These are phyloP conservation scores for Philhelius pedissequus DNA, from an alignment of 2,888 invertebrate genomes.

Conservation along the genomic window DNA sequence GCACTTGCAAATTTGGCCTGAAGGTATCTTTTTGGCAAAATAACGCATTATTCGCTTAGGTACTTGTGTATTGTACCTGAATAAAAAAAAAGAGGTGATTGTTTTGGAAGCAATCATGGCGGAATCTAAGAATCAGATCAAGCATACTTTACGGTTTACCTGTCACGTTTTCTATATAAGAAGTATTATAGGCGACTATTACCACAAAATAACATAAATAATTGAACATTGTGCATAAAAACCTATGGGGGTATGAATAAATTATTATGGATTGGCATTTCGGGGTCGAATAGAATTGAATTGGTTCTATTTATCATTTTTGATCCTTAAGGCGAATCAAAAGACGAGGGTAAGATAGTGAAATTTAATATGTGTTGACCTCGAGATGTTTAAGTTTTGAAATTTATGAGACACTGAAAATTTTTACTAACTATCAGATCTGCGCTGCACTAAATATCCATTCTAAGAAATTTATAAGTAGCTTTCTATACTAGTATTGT, in stretches of 20 bases:
- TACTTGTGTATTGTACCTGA: too few species aligned
- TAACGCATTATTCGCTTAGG: neutral
- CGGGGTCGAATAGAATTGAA: neutral
- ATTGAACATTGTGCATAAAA: neutral
- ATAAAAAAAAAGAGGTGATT: neutral
- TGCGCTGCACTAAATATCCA: too few species aligned
- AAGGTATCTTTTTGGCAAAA: neutral
- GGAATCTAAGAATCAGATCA: slow-evolving; percentile 23
- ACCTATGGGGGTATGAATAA: neutral
- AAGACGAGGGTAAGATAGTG: neutral
- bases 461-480: too few species aligned
- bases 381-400: neutral
- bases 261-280: neutral
- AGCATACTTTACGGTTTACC: slow-evolving; percentile 4
- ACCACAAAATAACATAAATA: slow-evolving; percentile 23
- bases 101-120: neutral
- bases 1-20: slow-evolving; percentile 29
- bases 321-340: neutral
- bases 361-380: neutral
- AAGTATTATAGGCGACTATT: slow-evolving; percentile 12
- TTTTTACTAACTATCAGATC: neutral
- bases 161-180: too few species aligned
- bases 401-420: neutral
- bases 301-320: neutral
- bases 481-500: too few species aligned